Evolutionary conservation across 2,888 invertebrate genomes (phyloP).

Genomic region (Rhodophaea formosa): DNA sequence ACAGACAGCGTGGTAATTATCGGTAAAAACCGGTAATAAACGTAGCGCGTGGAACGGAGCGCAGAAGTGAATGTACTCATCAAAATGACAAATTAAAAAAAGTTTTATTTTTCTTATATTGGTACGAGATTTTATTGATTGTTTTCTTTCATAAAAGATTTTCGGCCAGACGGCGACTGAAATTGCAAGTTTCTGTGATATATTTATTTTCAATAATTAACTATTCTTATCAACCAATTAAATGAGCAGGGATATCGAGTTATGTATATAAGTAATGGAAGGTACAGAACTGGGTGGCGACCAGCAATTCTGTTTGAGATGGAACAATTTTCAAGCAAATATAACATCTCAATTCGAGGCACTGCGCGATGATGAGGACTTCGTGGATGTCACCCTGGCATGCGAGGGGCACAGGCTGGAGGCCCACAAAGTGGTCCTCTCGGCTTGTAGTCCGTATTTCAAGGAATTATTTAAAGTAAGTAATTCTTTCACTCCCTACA

Average conservation of each 20-base stretch:
- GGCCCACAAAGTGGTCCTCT: conserved; percentile 92
- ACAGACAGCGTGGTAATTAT: neutral
- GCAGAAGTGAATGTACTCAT: conserved; percentile 80
- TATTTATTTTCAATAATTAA: conserved; percentile 80
- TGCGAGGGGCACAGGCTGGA: conserved; percentile 91
- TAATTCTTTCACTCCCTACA: conserved; percentile 79
- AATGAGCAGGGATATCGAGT: conserved; percentile 81
- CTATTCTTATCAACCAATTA: conserved; percentile 81
- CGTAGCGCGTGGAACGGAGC: conserved; percentile 58
- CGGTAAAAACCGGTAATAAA: conserved; percentile 13
- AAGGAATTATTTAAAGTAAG: conserved; percentile 92
- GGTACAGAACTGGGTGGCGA: conserved; percentile 84
- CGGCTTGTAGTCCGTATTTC: conserved; percentile 93
- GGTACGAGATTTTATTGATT: conserved; percentile 83
- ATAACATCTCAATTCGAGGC: conserved; percentile 93
- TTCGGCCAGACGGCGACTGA: conserved; percentile 82
- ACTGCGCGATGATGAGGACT: conserved; percentile 91
- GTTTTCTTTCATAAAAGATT: conserved; percentile 80
- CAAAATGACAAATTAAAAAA: conserved; percentile 81
- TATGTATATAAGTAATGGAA: conserved; percentile 83
- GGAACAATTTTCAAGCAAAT: conserved; percentile 94
- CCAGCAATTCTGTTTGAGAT: conserved; percentile 94
- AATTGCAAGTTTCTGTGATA: conserved; percentile 82
- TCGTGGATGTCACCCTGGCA: conserved; percentile 93
- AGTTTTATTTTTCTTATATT: conserved; percentile 82